These are phyloP conservation scores for Erebia epiphron DNA, from an alignment of 2,888 invertebrate genomes.

Conservation along the genomic window DNA sequence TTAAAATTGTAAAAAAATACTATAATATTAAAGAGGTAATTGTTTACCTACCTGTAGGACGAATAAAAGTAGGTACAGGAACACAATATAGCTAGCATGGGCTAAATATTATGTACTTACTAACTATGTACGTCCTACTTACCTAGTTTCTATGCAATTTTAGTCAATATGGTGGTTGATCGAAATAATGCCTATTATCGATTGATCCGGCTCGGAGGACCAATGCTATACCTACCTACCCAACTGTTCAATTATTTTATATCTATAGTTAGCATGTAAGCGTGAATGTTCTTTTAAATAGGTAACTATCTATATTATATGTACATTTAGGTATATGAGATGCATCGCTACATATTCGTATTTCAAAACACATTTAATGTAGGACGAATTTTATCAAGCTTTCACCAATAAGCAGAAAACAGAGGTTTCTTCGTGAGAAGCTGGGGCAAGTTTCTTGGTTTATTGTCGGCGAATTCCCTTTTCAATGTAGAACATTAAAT, in stretches of 20 bases:
- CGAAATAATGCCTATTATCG: neutral
- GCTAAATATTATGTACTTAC: neutral
- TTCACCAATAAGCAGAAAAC: neutral
- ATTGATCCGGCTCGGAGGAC: conserved; percentile 5
- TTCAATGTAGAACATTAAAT: conserved; percentile 41
- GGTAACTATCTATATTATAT: too few species aligned
- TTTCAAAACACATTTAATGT: too few species aligned
- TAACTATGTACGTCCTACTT: too few species aligned
- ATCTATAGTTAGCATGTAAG: too few species aligned
- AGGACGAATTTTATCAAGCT: too few species aligned
- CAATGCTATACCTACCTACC: neutral
- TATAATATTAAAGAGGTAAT: neutral
- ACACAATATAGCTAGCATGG: neutral
- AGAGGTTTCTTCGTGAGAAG: neutral
- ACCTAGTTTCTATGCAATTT: neutral
- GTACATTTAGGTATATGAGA: neutral
- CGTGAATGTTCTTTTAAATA: too few species aligned
- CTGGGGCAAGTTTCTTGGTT: neutral
- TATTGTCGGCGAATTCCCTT: neutral
- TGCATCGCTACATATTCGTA: too few species aligned
- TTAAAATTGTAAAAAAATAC: neutral
- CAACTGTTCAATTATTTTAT: too few species aligned
- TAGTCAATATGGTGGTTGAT: too few species aligned
- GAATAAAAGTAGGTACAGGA: neutral
- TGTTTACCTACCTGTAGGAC: neutral